Evolutionary conservation across 1,140 invertebrate genomes (phyloP).

Genomic region (Drosophila nikananu): DNA sequence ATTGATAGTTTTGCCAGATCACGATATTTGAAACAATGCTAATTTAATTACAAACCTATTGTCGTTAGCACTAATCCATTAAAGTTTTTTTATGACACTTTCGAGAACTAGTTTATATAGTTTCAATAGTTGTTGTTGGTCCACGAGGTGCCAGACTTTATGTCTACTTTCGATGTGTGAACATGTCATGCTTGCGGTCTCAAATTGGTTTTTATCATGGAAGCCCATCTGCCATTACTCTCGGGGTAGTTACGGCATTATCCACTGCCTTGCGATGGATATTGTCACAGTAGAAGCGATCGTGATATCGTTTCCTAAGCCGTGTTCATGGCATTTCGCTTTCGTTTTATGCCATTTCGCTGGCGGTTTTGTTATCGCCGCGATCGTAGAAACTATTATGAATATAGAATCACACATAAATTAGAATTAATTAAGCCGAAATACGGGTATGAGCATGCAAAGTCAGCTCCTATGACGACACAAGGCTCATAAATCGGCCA

Average conservation of each 20-base stretch:
- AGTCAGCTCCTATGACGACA: conserved; percentile 57
- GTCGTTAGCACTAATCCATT: conserved; percentile 43
- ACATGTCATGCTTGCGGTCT: not conserved
- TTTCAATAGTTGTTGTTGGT: not conserved
- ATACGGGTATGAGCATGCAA: conserved; percentile 37
- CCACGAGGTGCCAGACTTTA: conserved; percentile 24
- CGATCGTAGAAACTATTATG: conserved; percentile 68
- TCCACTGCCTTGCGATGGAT: not conserved
- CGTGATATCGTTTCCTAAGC: conserved; percentile 16
- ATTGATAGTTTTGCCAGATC: conserved; percentile 25
- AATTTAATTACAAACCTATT: conserved; percentile 46
- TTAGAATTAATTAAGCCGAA: conserved; percentile 77
- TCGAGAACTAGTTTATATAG: conserved; percentile 35
- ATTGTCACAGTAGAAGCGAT: not conserved
- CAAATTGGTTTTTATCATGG: not conserved
- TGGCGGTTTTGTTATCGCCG: conserved; percentile 35
- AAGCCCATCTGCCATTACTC: conserved; percentile 6
- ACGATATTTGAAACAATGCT: conserved; percentile 35
- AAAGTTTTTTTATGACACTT: conserved; percentile 25
- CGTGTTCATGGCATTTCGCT: conserved; percentile 65
- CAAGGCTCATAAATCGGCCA: conserved; percentile 41
- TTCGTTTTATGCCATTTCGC: conserved; percentile 57
- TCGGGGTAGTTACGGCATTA: conserved; percentile 20
- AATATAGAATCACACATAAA: conserved; percentile 73
- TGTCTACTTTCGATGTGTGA: conserved; percentile 26